Evolutionary conservation across 2,888 invertebrate genomes (phyloP).

Genomic region (Steinernema hermaphroditum): DNA sequence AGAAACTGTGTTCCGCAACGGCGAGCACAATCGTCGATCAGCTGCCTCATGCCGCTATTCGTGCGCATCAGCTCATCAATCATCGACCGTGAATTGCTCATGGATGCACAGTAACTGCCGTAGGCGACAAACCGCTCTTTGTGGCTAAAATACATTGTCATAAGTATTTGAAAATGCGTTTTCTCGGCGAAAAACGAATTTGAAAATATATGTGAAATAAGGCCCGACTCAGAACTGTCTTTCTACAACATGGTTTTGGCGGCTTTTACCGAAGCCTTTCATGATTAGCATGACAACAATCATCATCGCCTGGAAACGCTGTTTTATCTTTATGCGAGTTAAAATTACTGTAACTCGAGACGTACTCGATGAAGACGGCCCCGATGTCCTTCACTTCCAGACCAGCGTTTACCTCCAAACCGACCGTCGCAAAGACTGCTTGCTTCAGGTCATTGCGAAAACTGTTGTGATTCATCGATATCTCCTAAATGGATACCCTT

Average conservation of each 20-base stretch:
- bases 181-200: background rate
- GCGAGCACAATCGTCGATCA: constrained; percentile 31
- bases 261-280: constrained; percentile 25
- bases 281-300: constrained; percentile 23
- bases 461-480: constrained; percentile 43
- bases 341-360: background rate
- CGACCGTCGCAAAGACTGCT: constrained; percentile 50
- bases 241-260: constrained; percentile 23
- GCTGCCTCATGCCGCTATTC: constrained; percentile 36
- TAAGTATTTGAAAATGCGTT: too few species aligned
- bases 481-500: constrained; percentile 39
- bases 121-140: constrained; percentile 88
- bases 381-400: constrained; percentile 36
- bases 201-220: background rate
- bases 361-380: constrained; percentile 36
- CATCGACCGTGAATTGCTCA: constrained; percentile 83
- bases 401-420: constrained; percentile 33
- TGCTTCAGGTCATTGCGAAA: constrained; percentile 50
- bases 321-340: too few species aligned
- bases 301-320: constrained; percentile 16
- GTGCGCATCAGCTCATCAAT: constrained; percentile 74
- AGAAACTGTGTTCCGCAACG: constrained; percentile 73
- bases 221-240: background rate
- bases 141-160: constrained; percentile 75
- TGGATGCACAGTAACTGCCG: constrained; percentile 91